Percentiles rank a stretch among this genome's conserved stretches.
Evolutionary conservation across 2,797 vertebrate genomes (phyloP).

Genomic region (Clarias laeviceps): DNA sequence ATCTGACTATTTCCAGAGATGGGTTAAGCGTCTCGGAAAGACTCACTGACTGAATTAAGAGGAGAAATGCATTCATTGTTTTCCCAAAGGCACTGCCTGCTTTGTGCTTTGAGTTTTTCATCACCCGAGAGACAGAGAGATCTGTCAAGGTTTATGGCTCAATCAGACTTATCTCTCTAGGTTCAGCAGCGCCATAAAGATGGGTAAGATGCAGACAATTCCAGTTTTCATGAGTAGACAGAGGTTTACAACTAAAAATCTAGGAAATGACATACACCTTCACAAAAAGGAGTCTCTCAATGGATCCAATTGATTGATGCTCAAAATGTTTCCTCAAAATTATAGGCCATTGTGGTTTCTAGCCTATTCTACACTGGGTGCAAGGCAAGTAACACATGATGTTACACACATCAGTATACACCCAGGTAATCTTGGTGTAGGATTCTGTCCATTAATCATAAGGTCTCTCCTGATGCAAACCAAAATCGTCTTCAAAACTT

Average conservation of each 20-base stretch:
- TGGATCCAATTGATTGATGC: background rate
- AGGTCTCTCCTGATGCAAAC: background rate
- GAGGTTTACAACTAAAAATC: background rate
- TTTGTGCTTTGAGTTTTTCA: conserved; percentile 23
- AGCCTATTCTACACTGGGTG: background rate
- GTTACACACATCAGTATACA: background rate
- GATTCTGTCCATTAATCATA: background rate
- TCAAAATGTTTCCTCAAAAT: background rate
- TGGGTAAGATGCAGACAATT: background rate
- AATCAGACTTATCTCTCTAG: conserved; percentile 3
- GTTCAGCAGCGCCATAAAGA: background rate
- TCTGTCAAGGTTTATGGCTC: conserved; percentile 16
- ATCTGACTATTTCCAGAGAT: background rate
- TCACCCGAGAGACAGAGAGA: background rate
- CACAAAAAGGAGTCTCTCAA: background rate
- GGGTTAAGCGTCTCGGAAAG: background rate
- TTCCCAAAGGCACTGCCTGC: background rate
- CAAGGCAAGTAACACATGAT: background rate
- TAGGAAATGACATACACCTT: background rate
- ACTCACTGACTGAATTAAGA: conserved; percentile 3
- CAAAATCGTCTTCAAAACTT: background rate
- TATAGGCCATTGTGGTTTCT: background rate
- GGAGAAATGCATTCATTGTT: background rate
- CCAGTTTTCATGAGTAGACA: background rate
- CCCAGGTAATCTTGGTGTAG: background rate